A percentile compares a stretch with the other conserved stretches of the same genome.
Conservation (phyloP, 1,140 invertebrate species). For the Pogonomyrmex barbatus region DNA sequence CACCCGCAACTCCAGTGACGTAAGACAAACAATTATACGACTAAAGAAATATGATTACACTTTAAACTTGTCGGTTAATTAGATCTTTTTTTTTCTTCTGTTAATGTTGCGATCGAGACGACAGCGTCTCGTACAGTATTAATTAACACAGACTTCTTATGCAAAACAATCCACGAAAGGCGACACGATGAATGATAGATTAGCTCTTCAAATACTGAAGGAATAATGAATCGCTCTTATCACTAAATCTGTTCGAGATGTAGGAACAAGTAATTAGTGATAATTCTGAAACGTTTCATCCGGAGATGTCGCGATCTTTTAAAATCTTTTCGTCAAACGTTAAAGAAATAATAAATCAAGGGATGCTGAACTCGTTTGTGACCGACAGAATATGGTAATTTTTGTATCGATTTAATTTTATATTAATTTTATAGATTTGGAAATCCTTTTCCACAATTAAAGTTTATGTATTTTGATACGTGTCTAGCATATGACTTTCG, state of each 20-base stretch:
- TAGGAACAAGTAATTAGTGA: neutral
- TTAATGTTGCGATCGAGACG: neutral
- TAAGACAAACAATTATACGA: constrained; percentile 11
- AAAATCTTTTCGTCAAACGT: neutral
- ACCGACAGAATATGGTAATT: no score
- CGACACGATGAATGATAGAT: neutral
- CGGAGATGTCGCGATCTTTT: neutral
- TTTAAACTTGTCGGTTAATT: neutral
- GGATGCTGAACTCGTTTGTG: no score
- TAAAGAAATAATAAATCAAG: constrained; percentile 12
- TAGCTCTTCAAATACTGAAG: constrained; percentile 26
- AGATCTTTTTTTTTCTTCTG: constrained; percentile 6
- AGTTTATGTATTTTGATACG: no score
- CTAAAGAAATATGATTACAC: neutral
- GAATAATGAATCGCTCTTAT: neutral
- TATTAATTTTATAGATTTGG: no score
- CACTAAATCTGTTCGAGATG: neutral
- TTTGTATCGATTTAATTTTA: no score
- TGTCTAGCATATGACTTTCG: no score
- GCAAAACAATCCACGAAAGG: neutral
- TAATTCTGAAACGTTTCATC: neutral
- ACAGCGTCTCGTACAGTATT: neutral
- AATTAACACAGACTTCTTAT: constrained; percentile 19
- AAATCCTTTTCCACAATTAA: no score
- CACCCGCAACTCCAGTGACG: neutral